Base-by-base conservation (phyloP, 2,113 vertebrate species). In the Holacanthus passer region DNA sequence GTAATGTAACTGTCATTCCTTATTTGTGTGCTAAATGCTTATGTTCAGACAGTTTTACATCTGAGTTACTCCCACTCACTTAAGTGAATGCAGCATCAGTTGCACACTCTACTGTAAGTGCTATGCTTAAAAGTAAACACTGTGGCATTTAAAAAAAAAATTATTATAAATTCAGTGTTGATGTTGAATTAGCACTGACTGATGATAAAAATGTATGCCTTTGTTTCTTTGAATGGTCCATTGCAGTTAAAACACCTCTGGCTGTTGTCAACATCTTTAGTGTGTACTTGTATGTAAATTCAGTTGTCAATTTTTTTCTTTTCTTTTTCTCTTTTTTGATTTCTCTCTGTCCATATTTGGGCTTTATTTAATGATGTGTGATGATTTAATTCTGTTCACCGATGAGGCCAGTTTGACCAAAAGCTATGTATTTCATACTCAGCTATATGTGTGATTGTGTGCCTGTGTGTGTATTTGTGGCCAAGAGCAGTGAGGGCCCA, bases 401-500 rank as follows among this genome's bases (percentile, higher is more conserved):
- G 22, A 47, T 39, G 37, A 76, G 48, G 65, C 39, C 58, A 35
- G 45, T 32, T 83, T 74, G 47, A 66, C 29, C 24, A 41, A 37
- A 52, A 65, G 14, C 29, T 35, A 56, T 17, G 64, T 48, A 60
- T 12, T 41, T 59, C 31, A 63, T 32, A 66, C 24, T 81, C 37
- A 4, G 14, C 22, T 35, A 41, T 32, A 0, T 41, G 50, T 69
- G 27, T 13, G 0, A 37, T 5, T 37, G 35, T 37, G 35, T 8
- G n/a, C n/a, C n/a, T 31, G 17, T 68, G 31, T 52, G 67, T 69
- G 41, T 48, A 27, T 48, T 48, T 73, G 70, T 69, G n/a, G 80
- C 72, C 73, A 56, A 43, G 67, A 84, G 85, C 86, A 47, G 39
- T 39, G 50, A 80, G 37, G 71, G 32, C 65, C 67, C 60, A 60